A percentile compares a stretch with the other conserved stretches of the same genome.
phyloP scores from a whole-genome alignment of 2,888 invertebrate species.

The Caradrina kadenii region DNA sequence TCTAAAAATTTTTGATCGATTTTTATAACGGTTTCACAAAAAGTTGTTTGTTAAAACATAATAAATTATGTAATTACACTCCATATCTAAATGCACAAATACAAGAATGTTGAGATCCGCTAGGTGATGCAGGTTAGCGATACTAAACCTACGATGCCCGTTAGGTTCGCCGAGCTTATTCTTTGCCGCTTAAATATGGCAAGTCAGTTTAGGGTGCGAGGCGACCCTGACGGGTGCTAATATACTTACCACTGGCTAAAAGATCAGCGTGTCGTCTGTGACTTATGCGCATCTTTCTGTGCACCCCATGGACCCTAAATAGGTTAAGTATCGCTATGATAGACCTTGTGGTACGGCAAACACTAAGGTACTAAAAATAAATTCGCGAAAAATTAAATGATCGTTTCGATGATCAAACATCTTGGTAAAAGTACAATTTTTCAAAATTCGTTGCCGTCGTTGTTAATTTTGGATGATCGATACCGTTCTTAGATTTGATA shows the following conservation, averaged over 20 bases:
- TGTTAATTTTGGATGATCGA: conserved; percentile 12
- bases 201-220: conserved; percentile 1
- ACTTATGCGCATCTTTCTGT: background rate
- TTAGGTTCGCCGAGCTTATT: background rate
- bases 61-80: conserved; percentile 22
- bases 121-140: conserved; percentile 16
- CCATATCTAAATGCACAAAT: conserved; percentile 29
- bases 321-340: conserved; percentile 40
- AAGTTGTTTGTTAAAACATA: background rate
- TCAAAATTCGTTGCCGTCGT: background rate
- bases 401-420: background rate
- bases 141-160: conserved; percentile 15
- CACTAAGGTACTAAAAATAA: background rate
- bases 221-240: background rate
- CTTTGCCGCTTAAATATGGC: background rate
- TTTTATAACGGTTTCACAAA: background rate
- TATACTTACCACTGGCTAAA: background rate
- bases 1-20: background rate
- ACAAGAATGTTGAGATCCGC: conserved; percentile 15
- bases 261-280: background rate
- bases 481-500: conserved; percentile 62
- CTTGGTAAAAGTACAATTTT: background rate
- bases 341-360: background rate
- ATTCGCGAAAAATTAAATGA: background rate
- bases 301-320: conserved; percentile 1